Conservation (phyloP, 2,797 vertebrate species). For the Lycodopsis pacificus region DNA sequence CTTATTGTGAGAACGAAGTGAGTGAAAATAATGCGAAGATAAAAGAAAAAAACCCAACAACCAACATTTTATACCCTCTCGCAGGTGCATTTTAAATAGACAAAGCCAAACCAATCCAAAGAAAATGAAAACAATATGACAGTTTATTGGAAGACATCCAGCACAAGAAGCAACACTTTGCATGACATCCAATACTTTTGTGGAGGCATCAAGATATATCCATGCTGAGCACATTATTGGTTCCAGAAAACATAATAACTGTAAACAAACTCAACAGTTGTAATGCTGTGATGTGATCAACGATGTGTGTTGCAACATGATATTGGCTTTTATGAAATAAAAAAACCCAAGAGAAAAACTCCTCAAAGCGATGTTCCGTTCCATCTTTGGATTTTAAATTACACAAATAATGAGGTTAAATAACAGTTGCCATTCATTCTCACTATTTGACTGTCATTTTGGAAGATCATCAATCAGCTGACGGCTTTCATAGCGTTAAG, state of each 20-base stretch:
- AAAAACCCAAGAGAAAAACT: neutral
- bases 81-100: slow-evolving; percentile 51
- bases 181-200: slow-evolving; percentile 26
- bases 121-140: slow-evolving; percentile 41
- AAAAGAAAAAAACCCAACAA: slow-evolving; percentile 46
- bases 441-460: slow-evolving; percentile 5
- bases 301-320: neutral
- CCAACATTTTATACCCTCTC: slow-evolving; percentile 39
- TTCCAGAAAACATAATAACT: slow-evolving; percentile 52
- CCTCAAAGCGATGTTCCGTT: slow-evolving; percentile 32
- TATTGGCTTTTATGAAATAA: neutral
- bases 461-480: slow-evolving; percentile 11
- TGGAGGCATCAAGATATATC: slow-evolving; percentile 36
- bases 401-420: slow-evolving; percentile 22
- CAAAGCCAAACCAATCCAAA: slow-evolving; percentile 42
- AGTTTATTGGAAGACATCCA: slow-evolving; percentile 47
- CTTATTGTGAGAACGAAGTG: slow-evolving; percentile 65
- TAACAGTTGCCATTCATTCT: slow-evolving; percentile 28
- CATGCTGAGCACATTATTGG: slow-evolving; percentile 11
- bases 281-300: slow-evolving; percentile 36
- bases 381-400: slow-evolving; percentile 53
- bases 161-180: slow-evolving; percentile 38
- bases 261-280: slow-evolving; percentile 54
- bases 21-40: slow-evolving; percentile 56
- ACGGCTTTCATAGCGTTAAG: neutral